A percentile compares a stretch with the other conserved stretches of the same genome.
These are phyloP conservation scores for Ericerus pela DNA, from an alignment of 1,140 invertebrate species.

Conservation along the genomic window DNA sequence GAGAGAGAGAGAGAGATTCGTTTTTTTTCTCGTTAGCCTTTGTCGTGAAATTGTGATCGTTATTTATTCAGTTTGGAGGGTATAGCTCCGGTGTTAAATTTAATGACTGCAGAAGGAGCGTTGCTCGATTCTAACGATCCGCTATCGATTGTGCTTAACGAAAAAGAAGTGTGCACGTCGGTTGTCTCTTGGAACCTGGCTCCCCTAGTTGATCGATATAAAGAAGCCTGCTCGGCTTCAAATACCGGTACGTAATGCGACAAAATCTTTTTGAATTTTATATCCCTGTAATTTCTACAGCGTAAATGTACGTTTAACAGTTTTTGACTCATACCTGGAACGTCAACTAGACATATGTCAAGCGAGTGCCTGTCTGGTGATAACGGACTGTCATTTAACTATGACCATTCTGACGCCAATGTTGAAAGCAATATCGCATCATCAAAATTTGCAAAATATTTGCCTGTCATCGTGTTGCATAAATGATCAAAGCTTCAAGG, in stretches of 20 bases:
- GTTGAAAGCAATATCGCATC: constrained; percentile 42
- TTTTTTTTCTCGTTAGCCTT: too few relatives aligned
- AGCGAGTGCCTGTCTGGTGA: constrained; percentile 35
- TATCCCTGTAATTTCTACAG: background rate
- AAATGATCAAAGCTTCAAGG: constrained; percentile 33
- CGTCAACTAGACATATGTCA: constrained; percentile 38
- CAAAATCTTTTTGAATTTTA: constrained; percentile 13
- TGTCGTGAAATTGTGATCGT: too few relatives aligned
- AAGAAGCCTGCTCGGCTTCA: constrained; percentile 43
- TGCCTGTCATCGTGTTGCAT: constrained; percentile 43
- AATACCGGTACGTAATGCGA: constrained; percentile 34
- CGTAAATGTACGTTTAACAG: constrained; percentile 28
- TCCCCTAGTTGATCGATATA: constrained; percentile 42
- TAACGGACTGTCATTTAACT: constrained; percentile 36
- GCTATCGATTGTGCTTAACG: constrained; percentile 36
- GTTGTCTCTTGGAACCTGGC: constrained; percentile 47
- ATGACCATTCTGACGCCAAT: constrained; percentile 36
- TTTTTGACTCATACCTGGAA: constrained; percentile 33
- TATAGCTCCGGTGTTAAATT: constrained; percentile 41
- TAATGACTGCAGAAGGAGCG: constrained; percentile 49
- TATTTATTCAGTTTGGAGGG: constrained; percentile 34
- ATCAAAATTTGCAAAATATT: constrained; percentile 40
- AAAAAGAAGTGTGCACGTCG: constrained; percentile 40
- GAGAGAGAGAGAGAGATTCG: too few relatives aligned
- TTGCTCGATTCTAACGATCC: constrained; percentile 47